Evolutionary conservation across 2,113 vertebrate species (phyloP).

Genomic region (Seriola rivoliana): DNA sequence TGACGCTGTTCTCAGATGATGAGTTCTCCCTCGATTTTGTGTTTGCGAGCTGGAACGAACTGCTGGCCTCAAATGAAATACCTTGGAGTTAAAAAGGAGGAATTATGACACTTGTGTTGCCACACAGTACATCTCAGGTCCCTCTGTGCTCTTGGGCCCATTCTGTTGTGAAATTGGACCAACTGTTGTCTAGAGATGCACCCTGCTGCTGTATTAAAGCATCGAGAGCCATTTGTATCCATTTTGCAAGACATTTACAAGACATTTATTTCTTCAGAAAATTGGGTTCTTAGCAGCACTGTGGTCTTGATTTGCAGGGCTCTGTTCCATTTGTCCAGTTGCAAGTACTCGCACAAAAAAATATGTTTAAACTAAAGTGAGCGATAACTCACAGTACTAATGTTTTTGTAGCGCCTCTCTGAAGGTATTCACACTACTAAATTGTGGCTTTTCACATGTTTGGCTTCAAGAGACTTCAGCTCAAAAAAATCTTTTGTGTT

Average conservation of each 20-base stretch:
- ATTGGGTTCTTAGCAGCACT: constrained; percentile 31
- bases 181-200: constrained; percentile 71
- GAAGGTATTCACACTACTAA: constrained; percentile 49
- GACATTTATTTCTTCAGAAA: constrained; percentile 41
- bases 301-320: constrained; percentile 1
- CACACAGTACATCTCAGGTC: constrained; percentile 47
- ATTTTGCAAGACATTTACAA: constrained; percentile 55
- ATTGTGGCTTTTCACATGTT: constrained; percentile 62
- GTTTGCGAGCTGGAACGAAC: constrained; percentile 55
- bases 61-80: constrained; percentile 66
- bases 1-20: constrained; percentile 62
- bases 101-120: constrained; percentile 68
- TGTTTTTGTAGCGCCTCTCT: constrained; percentile 43
- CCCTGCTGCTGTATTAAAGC: constrained; percentile 65
- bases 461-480: constrained; percentile 48
- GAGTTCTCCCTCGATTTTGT: constrained; percentile 61
- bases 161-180: constrained; percentile 73
- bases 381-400: constrained; percentile 19
- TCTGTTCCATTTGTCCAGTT: constrained; percentile 18
- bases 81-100: constrained; percentile 59
- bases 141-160: constrained; percentile 59
- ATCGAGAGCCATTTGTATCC: constrained; percentile 56
- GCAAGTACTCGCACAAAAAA: constrained; percentile 22
- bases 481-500: constrained; percentile 60
- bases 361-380: neutral